Percentiles rank a stretch among this genome's conserved stretches.
Conservation (phyloP, 2,797 vertebrate species). For the Sciurus vulgaris region DNA sequence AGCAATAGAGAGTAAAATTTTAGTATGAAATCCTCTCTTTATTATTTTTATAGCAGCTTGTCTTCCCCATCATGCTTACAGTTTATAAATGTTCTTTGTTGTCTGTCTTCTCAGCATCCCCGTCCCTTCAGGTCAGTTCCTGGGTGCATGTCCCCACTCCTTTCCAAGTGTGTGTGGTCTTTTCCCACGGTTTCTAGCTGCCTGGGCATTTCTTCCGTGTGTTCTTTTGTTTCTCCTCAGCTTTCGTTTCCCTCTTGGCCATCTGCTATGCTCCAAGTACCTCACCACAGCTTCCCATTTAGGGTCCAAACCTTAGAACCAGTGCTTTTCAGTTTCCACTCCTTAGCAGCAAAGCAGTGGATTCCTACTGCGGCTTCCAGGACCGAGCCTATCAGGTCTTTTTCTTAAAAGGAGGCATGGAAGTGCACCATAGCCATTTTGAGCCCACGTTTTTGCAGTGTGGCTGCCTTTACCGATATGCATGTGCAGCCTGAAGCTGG, state of each 20-base stretch:
- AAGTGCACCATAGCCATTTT: background rate
- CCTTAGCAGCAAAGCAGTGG: background rate
- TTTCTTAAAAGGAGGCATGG: background rate
- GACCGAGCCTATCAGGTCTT: background rate
- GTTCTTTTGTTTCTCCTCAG: background rate
- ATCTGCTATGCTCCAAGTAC: rapidly evolving
- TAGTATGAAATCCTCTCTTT: background rate
- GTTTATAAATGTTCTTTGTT: background rate
- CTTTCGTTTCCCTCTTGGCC: background rate
- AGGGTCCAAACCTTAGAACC: background rate
- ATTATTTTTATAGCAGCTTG: background rate
- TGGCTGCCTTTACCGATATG: background rate
- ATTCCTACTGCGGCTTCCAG: background rate
- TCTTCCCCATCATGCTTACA: background rate
- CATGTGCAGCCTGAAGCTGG: background rate
- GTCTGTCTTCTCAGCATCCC: background rate
- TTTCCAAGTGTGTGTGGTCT: rapidly evolving
- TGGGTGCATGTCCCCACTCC: background rate
- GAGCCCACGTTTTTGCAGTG: background rate
- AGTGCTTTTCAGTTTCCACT: background rate
- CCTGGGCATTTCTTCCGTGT: background rate
- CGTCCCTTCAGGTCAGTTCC: background rate
- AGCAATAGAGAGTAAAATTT: background rate
- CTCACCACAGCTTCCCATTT: background rate
- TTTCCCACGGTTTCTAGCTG: background rate